phyloP scores from a whole-genome alignment of 2,888 invertebrate species.

The Pseudococcus viburni region DNA sequence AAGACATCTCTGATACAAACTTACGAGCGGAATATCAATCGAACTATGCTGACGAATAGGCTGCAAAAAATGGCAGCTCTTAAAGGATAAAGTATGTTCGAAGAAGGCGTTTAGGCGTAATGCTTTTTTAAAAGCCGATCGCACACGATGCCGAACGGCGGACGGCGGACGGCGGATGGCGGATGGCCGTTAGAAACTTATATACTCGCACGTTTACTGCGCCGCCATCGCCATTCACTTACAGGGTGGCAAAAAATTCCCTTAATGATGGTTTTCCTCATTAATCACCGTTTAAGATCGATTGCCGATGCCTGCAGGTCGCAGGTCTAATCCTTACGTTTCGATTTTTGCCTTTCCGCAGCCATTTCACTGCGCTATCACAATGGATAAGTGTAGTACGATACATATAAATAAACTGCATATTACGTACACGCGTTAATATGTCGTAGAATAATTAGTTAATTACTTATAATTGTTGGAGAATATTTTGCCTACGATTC shows the following conservation, averaged over 20 bases:
- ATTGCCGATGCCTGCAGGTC: neutral
- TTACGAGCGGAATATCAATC: neutral
- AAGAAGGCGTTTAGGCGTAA: neutral
- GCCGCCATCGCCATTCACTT: neutral
- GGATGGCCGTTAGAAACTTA: neutral
- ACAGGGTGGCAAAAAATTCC: neutral
- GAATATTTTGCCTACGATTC: too few species aligned
- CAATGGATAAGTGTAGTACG: too few species aligned
- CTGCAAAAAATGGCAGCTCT: conserved; percentile 1
- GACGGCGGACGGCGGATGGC: neutral
- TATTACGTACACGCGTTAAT: too few species aligned
- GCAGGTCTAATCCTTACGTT: too few species aligned
- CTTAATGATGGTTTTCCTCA: neutral
- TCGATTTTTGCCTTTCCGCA: too few species aligned
- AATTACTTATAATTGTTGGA: too few species aligned
- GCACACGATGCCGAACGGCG: too few species aligned
- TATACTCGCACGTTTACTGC: neutral
- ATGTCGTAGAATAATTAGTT: too few species aligned
- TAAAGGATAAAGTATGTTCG: neutral
- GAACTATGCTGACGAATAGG: neutral
- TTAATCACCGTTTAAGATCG: neutral
- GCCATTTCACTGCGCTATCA: too few species aligned
- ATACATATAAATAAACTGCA: too few species aligned
- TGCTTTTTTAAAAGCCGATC: neutral
- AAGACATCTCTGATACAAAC: too few species aligned